Conservation (phyloP, 2,797 vertebrate species). For the Valencia hispanica region DNA sequence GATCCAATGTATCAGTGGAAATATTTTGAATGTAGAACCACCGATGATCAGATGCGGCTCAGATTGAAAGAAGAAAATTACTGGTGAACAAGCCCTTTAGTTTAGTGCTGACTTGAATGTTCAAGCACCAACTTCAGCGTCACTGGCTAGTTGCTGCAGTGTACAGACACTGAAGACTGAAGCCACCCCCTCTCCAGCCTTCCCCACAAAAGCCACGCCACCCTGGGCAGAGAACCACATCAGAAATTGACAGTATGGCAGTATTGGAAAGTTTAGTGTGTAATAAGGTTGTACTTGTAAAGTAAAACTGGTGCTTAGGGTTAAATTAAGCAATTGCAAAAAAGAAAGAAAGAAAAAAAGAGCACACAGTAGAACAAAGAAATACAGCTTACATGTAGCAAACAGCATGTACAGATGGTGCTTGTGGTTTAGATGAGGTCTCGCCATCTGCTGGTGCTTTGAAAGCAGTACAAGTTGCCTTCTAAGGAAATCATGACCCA, state of each 20-base stretch:
- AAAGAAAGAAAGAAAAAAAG: background rate
- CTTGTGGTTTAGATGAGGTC: conserved; percentile 21
- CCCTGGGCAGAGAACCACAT: background rate
- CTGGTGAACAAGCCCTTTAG: background rate
- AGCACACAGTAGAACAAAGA: no score
- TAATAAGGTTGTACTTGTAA: background rate
- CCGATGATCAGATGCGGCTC: background rate
- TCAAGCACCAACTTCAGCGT: background rate
- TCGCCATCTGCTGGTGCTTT: conserved; percentile 84
- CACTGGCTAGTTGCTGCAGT: background rate
- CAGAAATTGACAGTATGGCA: background rate
- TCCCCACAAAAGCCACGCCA: background rate
- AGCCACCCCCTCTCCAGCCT: background rate
- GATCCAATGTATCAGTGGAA: no score
- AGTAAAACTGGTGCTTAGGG: background rate
- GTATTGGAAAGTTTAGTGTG: background rate
- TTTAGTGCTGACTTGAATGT: background rate
- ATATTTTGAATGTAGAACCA: background rate
- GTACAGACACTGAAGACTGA: background rate
- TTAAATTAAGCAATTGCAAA: no score
- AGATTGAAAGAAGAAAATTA: background rate
- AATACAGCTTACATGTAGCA: background rate
- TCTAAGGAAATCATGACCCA: background rate
- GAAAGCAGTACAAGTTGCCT: conserved; percentile 44
- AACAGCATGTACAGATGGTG: background rate